Percentiles rank a stretch among this genome's conserved stretches.
phyloP scores from a whole-genome alignment of 2,113 vertebrate genomes.

The Lutjanus erythropterus region DNA sequence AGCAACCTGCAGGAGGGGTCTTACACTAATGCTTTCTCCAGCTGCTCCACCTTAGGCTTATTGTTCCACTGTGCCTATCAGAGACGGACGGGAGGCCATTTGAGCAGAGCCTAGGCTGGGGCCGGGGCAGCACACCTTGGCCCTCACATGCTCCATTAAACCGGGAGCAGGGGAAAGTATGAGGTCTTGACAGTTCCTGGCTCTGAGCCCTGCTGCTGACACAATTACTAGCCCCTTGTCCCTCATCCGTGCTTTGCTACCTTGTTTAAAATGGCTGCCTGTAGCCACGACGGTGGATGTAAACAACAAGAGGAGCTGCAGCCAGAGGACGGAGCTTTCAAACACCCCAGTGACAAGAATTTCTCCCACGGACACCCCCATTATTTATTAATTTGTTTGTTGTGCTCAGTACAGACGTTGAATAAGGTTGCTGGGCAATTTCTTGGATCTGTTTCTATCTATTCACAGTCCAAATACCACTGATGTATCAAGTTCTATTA shows the following conservation, averaged over 20 bases:
- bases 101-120: conserved; percentile 54
- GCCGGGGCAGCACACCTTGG: conserved; percentile 64
- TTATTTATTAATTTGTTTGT: conserved; percentile 20
- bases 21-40: conserved; percentile 76
- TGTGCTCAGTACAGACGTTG: not conserved
- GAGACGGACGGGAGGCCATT: conserved; percentile 49
- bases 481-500: not conserved
- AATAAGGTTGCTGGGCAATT: not conserved
- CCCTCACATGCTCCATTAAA: conserved; percentile 80
- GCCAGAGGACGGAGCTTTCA: conserved; percentile 18
- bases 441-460: not conserved
- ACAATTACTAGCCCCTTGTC: conserved; percentile 71
- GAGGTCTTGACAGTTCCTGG: conserved; percentile 71
- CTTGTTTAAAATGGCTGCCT: conserved; percentile 72
- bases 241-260: conserved; percentile 54
- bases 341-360: not conserved
- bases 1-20: conserved; percentile 64
- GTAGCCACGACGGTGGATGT: conserved; percentile 49
- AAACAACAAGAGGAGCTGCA: conserved; percentile 52
- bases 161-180: conserved; percentile 57
- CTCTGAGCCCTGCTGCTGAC: conserved; percentile 59
- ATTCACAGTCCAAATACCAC: not conserved
- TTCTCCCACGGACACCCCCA: not conserved
- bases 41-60: conserved; percentile 74
- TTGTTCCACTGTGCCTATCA: conserved; percentile 66